Base-by-base conservation (phyloP, 2,113 vertebrate genomes). In the Nothocercus nigrocapillus region DNA sequence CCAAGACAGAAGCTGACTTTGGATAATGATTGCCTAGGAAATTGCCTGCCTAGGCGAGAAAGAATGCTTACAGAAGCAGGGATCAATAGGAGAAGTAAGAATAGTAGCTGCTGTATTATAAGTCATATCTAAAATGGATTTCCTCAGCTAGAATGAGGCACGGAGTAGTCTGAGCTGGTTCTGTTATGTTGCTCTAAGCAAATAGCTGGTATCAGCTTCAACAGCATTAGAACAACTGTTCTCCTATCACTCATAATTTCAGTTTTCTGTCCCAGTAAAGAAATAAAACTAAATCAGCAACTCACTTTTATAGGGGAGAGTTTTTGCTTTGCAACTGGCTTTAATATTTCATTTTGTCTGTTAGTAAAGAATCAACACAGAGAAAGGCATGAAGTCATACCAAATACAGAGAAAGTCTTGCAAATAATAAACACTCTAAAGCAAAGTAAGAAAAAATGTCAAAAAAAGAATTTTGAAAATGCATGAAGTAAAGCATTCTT, bases 351-450 rank as follows among this genome's bases (percentile, higher is more conserved):
- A 13, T 80, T 85, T 66, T 78, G 1, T 70, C 34, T 94, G 40
- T 94, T 86, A 92, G 51, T 73, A 95, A 85, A 90, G 63, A 88
- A 87, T 67, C 69, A 97, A 42, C 15, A 45, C 62, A 66, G 73
- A 89, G 69, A 87, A 63, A 90, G 72, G 4, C 14, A 49, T 38
- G 11, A 5, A 73, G 5, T 16, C 24, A 61, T 14, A 78, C 30
- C 77, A 44, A 63, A 27, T 36, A 44, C 8, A 75, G 47, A n/a
- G 10, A 51, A 83, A 54, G 13, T 53, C 56, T 84, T 66, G 45
- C 27, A 95, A 91, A 70, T 17, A 74, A 62, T 74, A 85, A 79
- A 27, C n/a, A 7, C n/a, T 49, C 7, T 53, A 66, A 93, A 95
- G 88, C 9, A 82, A 56, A 79, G 19, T 20, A 49, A 79, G 21